Evolutionary conservation across 2,113 vertebrate genomes (phyloP), one percentile per base, ranked within the genome.

Genomic region (Channa maculata): DNA sequence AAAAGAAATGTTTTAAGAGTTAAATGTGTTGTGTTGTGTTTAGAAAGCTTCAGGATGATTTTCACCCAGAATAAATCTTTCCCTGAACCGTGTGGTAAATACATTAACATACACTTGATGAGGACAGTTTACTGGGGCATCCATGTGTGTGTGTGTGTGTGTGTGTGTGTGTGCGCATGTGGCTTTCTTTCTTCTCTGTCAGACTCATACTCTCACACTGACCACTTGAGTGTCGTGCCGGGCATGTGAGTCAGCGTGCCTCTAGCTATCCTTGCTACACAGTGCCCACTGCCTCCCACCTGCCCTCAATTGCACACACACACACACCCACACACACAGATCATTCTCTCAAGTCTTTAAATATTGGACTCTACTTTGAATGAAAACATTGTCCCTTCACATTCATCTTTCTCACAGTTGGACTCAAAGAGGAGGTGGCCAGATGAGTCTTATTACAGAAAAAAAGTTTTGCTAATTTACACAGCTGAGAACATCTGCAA

Each of bases 381-480:
- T 33, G 5, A 36, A 52, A 37, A 59, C n/a, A 65, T 43, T 5
- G 4, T 5, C 45, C 24, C 67, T 36, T 45, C 48, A 54, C 71
- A 69, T 37, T 33, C 5, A 37, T 37, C 15, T 6, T 14, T 5
- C 51, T 75, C 45, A 41, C 65, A 65, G 61, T 60, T 58, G 54
- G 38, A 61, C 84, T 86, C 77, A 65, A 72, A 80, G 86, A 71
- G 67, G 75, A 73, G 79, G 46, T 59, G 58, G 34, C 54, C 74
- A 83, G 84, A 86, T 74, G 73, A 85, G 74, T 89, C 82, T 78
- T 86, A 86, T 86, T 76, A 88, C 55, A 58, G 58, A 73, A 78
- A 59, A 76, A 86, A 89, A 85, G 65, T 87, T 79, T 53, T 63
- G 86, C 91, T 93, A 90, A 93, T 93, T 92, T 92, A 62, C 77